Percentiles rank a stretch among this genome's conserved stretches.
Conservation (phyloP, 2,797 vertebrate species). For the Coreius guichenoti region DNA sequence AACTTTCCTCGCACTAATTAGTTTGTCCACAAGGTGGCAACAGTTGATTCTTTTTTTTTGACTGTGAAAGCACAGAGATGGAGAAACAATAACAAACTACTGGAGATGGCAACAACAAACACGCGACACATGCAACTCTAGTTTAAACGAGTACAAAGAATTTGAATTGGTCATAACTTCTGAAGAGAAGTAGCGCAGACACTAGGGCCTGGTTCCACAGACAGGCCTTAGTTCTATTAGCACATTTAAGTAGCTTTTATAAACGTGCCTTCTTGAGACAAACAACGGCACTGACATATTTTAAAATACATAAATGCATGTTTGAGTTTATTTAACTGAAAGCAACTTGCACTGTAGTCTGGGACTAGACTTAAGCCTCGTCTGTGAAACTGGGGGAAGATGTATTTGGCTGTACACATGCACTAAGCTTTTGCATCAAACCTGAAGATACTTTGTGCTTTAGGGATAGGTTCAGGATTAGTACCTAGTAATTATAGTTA, state of each 20-base stretch:
- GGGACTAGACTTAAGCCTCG: too few species aligned
- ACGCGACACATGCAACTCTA: not conserved
- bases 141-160: not conserved
- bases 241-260: too few species aligned
- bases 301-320: too few species aligned
- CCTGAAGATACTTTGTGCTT: not conserved
- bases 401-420: not conserved
- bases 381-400: not conserved
- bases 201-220: not conserved
- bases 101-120: not conserved
- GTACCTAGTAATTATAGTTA: not conserved
- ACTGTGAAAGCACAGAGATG: too few species aligned
- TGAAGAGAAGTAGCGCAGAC: not conserved
- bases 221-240: too few species aligned
- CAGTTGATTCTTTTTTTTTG: too few species aligned
- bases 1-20: not conserved
- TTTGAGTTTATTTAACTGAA: too few species aligned
- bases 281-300: too few species aligned
- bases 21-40: not conserved
- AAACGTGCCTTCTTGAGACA: too few species aligned
- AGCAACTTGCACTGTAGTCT: too few species aligned
- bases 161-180: not conserved
- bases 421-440: not conserved
- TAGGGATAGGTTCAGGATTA: not conserved
- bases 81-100: not conserved